These are phyloP conservation scores for Formica exsecta DNA, from an alignment of 1,140 invertebrate species.

Conservation along the genomic window DNA sequence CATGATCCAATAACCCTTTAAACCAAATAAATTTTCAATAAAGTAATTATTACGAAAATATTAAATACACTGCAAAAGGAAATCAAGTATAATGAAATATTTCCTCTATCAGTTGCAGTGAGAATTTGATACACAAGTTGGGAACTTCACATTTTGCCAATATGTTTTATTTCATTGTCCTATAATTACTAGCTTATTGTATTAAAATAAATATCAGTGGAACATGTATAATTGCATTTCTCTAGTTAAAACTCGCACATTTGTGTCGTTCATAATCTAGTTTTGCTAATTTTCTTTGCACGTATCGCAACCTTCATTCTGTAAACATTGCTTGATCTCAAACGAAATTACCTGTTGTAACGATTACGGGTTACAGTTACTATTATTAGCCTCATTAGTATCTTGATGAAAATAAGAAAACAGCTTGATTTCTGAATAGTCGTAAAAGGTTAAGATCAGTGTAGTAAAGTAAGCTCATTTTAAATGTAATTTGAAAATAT, in stretches of 20 bases:
- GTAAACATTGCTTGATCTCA: slow-evolving; percentile 2
- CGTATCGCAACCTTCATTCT: slow-evolving; percentile 23
- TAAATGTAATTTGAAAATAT: too few relatives aligned
- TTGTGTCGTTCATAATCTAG: background rate
- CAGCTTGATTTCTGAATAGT: background rate
- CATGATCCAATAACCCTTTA: background rate
- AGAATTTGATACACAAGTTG: background rate
- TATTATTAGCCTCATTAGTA: slow-evolving; percentile 48
- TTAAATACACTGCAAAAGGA: background rate
- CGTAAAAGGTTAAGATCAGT: background rate
- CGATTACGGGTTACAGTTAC: slow-evolving; percentile 53
- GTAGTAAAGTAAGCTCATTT: too few relatives aligned
- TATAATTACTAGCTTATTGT: background rate
- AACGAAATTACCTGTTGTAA: slow-evolving; percentile 55
- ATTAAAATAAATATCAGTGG: slow-evolving; percentile 31
- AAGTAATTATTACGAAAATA: background rate
- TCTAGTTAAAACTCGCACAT: background rate
- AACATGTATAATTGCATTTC: background rate
- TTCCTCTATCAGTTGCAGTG: background rate
- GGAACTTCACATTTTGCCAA: too few relatives aligned
- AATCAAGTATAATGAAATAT: background rate
- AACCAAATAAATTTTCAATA: background rate
- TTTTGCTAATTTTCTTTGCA: slow-evolving; percentile 23
- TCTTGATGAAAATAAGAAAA: background rate
- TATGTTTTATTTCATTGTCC: background rate